Evolutionary conservation across 2,113 vertebrate genomes (phyloP).

Genomic region (Scalopus aquaticus): DNA sequence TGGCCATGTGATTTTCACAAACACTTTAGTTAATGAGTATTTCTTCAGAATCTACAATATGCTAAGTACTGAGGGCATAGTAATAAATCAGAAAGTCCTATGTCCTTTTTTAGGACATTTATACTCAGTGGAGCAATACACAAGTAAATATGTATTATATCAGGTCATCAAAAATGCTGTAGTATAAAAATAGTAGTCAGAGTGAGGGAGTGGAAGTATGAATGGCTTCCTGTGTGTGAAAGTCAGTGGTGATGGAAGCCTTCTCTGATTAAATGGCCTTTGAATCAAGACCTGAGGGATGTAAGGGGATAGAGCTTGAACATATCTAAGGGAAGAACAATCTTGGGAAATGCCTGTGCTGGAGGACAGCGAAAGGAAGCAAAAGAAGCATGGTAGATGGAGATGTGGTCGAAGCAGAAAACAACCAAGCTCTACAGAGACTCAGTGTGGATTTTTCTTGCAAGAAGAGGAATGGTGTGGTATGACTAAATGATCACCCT

Average conservation of each 20-base stretch:
- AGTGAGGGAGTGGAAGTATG: background rate
- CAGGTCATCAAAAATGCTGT: background rate
- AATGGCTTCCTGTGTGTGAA: background rate
- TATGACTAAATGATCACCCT: background rate
- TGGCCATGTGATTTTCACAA: background rate
- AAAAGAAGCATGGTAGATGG: fast-evolving
- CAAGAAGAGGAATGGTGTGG: fast-evolving
- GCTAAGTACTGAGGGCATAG: background rate
- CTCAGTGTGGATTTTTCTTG: background rate
- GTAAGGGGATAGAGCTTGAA: background rate
- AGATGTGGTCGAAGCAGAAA: background rate
- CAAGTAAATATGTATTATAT: background rate
- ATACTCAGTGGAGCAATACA: background rate
- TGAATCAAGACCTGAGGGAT: background rate
- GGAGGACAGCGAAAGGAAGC: background rate
- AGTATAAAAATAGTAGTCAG: background rate
- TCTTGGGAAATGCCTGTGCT: background rate
- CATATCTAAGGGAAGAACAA: fast-evolving
- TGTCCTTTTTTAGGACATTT: background rate
- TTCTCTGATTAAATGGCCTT: background rate
- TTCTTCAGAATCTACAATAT: background rate
- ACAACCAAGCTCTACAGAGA: background rate
- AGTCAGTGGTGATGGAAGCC: background rate
- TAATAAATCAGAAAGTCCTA: background rate
- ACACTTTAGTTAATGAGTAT: background rate